phyloP scores from a whole-genome alignment of 2,113 vertebrate species.

The Thunnus thynnus region DNA sequence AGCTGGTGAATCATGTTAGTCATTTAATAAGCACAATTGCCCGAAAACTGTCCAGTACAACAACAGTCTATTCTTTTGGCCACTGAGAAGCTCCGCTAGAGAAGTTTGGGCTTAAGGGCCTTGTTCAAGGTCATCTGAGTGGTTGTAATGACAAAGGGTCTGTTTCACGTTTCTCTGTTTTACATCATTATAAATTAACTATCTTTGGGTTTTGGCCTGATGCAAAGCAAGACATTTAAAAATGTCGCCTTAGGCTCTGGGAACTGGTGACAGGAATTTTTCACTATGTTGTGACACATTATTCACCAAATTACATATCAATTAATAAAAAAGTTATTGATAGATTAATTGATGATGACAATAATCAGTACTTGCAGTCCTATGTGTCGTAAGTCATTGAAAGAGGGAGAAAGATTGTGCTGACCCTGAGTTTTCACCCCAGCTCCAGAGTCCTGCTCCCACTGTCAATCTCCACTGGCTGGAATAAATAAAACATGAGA shows the following conservation, averaged over 20 bases:
- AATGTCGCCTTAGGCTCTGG: too few species aligned
- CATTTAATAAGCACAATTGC: neutral
- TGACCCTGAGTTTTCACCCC: conserved; percentile 26
- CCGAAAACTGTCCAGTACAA: neutral
- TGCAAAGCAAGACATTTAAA: neutral
- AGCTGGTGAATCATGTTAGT: neutral
- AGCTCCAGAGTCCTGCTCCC: conserved; percentile 10
- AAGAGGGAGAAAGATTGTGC: conserved; percentile 22
- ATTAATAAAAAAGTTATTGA: neutral
- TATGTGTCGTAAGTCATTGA: neutral
- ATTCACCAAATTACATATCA: too few species aligned
- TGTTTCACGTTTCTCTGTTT: neutral
- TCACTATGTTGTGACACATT: neutral
- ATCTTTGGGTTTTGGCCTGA: neutral
- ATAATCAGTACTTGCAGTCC: neutral
- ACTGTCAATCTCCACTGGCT: conserved; percentile 28
- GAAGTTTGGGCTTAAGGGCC: too few species aligned
- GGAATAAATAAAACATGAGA: conserved; percentile 65
- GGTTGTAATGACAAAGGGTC: neutral
- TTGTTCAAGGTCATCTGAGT: neutral
- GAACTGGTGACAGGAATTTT: too few species aligned
- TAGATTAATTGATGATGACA: neutral
- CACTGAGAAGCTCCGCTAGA: neutral
- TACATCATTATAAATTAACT: neutral
- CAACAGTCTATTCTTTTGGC: neutral